Evolutionary conservation across 2,888 invertebrate genomes (phyloP), one percentile per base, ranked within the genome.

Genomic region (Eutolmus rufibarbis): DNA sequence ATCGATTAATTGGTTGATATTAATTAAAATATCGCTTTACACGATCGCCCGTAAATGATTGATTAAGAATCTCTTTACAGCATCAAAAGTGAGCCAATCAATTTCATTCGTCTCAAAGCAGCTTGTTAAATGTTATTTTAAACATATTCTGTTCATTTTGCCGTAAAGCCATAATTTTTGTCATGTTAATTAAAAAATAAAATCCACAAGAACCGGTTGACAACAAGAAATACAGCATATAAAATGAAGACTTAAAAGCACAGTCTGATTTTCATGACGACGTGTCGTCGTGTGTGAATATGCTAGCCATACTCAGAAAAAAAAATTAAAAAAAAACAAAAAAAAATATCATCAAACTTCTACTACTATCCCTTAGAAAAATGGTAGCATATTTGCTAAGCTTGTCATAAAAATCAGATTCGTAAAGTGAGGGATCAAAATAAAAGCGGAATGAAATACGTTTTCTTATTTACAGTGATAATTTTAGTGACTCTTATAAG

Each of bases 251-350:
- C 66, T 66, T 23, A 23, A 28, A 23, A 23, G 66, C n/a, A 23
- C 12, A 76, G 43, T 40, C 85, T 37, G 40, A 85, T 85, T 85
- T 85, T 74, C 23, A 74, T 74, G 74, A 51, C 34, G 74, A 85
- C 85, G 74, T 85, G 85, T 85, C 85, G 85, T 85, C 85, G 85
- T 85, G 19, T 85, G 85, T 43, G 19, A 85, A 85, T 85, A 34
- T 74, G 74, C 46, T 85, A 40, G 9, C 28, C 34, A 34, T 51
- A 7, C 51, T 51, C 51, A 66, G 28, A 28, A 37, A 56, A 84
- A 43, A 56, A 37, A 40, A 34, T 37, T 8, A 84, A 46, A 40
- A 40, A 66, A 66, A 8, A 28, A 1, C 28, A 23, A 66, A 66
- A 66, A 66, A 66, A 84, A 66, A 37, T 19, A 74, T 74, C 85